These are phyloP conservation scores for Phorcus lineatus DNA, from an alignment of 2,888 invertebrate species.

Conservation along the genomic window DNA sequence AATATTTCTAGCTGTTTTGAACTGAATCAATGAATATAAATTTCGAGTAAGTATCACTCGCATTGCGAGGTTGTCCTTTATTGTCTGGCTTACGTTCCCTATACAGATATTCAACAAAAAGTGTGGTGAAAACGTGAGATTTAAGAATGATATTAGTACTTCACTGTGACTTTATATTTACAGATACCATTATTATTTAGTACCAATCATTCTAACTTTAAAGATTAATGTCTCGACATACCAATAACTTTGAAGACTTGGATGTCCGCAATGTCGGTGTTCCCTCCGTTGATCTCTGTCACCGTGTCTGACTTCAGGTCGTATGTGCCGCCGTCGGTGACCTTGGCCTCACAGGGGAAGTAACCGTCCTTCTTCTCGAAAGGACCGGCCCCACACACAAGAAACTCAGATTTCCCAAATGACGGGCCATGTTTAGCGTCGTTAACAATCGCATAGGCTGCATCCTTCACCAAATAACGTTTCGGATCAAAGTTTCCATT, in stretches of 20 bases:
- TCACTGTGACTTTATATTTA: too few relatives aligned
- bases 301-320: background rate
- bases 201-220: too few relatives aligned
- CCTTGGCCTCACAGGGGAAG: background rate
- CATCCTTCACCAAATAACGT: conserved; percentile 34
- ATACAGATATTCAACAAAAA: too few relatives aligned
- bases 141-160: too few relatives aligned
- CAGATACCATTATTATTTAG: too few relatives aligned
- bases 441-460: background rate
- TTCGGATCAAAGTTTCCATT: conserved; percentile 20
- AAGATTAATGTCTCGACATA: background rate
- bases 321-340: background rate
- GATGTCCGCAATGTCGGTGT: background rate
- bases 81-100: too few relatives aligned
- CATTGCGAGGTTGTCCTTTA: too few relatives aligned
- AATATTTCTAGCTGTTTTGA: too few relatives aligned
- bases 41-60: too few relatives aligned
- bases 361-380: background rate
- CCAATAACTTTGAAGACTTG: background rate
- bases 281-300: background rate
- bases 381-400: background rate
- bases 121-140: too few relatives aligned
- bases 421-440: conserved; percentile 23
- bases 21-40: too few relatives aligned
- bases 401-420: conserved; percentile 28